These are phyloP conservation scores for Arothron firmamentum DNA, from an alignment of 2,113 vertebrate species.

Conservation along the genomic window DNA sequence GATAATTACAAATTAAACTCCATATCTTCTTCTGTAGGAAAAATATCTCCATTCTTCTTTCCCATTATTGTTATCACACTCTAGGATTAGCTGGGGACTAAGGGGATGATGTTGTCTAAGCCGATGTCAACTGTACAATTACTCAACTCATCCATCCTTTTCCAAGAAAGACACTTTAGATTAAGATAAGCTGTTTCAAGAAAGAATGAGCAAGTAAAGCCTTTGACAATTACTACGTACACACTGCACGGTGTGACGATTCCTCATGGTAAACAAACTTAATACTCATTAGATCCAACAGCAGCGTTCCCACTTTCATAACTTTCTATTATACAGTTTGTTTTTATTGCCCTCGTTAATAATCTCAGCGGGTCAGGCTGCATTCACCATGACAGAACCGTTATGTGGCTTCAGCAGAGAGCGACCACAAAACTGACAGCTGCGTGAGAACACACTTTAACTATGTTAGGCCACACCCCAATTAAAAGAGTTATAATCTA, in stretches of 20 bases:
- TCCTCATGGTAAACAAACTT: conserved; percentile 70
- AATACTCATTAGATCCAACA: conserved; percentile 85
- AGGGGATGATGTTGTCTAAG: conserved; percentile 72
- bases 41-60: conserved; percentile 46
- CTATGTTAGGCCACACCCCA: conserved; percentile 51
- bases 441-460: conserved; percentile 81
- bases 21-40: conserved; percentile 56
- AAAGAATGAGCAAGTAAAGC: conserved; percentile 50
- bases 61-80: conserved; percentile 69
- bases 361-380: conserved; percentile 87
- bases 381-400: conserved; percentile 82
- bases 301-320: conserved; percentile 88
- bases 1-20: conserved; percentile 71
- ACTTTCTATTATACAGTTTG: conserved; percentile 89
- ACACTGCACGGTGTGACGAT: conserved; percentile 41
- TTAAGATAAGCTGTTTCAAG: conserved; percentile 59
- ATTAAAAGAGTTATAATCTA: conserved; percentile 76
- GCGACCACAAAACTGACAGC: conserved; percentile 74
- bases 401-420: conserved; percentile 85
- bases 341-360: conserved; percentile 97
- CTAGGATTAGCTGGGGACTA: conserved; percentile 68
- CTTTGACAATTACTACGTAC: conserved; percentile 55
- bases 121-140: conserved; percentile 74
- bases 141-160: conserved; percentile 57
- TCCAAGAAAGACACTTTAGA: conserved; percentile 57